Base-by-base conservation (phyloP, 2,888 invertebrate species). In the Prosopocoilus inquinatus region DNA sequence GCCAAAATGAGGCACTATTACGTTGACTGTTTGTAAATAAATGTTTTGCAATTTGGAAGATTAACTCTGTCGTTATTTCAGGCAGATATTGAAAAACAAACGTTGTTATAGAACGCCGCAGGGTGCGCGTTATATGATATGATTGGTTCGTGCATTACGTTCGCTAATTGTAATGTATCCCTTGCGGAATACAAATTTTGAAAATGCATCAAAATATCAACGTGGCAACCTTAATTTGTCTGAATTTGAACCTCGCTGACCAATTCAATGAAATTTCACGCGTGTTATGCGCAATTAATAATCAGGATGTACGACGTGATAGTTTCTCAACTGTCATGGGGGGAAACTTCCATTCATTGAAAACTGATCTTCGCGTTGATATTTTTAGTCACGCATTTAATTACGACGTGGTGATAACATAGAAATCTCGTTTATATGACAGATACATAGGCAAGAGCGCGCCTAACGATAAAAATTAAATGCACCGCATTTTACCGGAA, bases 31-130 rank as follows among this genome's bases (percentile, higher is more conserved):
- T 2, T n/a, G 2, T 16, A 16, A 2, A 3, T 16, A 28, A 28
- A 28, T 28, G 5, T 28, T 28, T 28, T 28, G 20, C 20, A 28
- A 28, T 28, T 7, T 7, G 20, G 20, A 28, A 28, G 20, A 28
- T 28, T 28, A 28, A 28, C 20, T 28, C 41, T 47, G 38, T 54
- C 46, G 46, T 47, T 44, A 41, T 49, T 47, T 50, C 47, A 47
- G 44, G 45, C 49, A 39, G 44, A 49, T 52, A 58, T 50, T 54
- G 58, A 54, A 58, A 53, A 57, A 53, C 49, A 50, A 47, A 38
- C 62, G 64, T 64, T 66, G 66, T 68, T 64, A 60, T 62, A 68
- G 57, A 62, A 63, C 65, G 64, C 67, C 65, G 20, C 20, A 55
- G 60, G 50, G 69, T 65, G 67, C 64, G 68, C 67, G 67, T 64